Base-by-base conservation (phyloP, 2,888 invertebrate genomes). In the Alviniconcha strummeri region DNA sequence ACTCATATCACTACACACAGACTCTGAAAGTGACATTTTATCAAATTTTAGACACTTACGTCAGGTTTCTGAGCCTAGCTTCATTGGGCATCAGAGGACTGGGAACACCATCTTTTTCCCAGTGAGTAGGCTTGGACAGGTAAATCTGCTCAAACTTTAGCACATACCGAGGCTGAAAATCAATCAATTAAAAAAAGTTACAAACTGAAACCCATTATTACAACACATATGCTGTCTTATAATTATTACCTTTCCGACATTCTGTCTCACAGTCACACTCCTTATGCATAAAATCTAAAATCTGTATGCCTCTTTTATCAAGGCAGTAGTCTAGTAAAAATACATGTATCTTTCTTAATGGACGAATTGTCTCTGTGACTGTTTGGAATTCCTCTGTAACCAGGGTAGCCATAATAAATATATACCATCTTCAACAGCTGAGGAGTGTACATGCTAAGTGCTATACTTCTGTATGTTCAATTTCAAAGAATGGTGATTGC, bases 61-160 rank as follows among this genome's bases (percentile, higher is more conserved):
- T 99, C 72, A 99, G 95, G 94, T 99, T 99, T 84, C 99, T 95
- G 82, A 99, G 95, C 86, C 99, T 96, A 6, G 99, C 99, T 94
- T 99, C 99, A 92, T 99, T 99, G 0, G 99, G 99, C 93, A 99
- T 99, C 99, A 99, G 99, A 85, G 99, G 98, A 84, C 98, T 97
- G 17, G 99, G 99, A 0, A 99, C 98, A 92, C 99, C 99, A 95
- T 99, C 99, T 94, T 99, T 99, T 94, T 99, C 99, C 99, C 99
- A 99, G 95, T 99, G 99, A 9, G 99, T 99, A 4, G 99, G 99
- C 94, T 99, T 99, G 0, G 99, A 99, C 77, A 99, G 94, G 93
- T 99, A 99, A 93, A 99, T 99, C 94, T 99, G 99, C 94, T 99
- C 99, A 94, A 99, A 99, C 94, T 99, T 99, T 9, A 99, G 94